A percentile compares a stretch with the other conserved stretches of the same genome.
Conservation (phyloP, 2,113 vertebrate species). For the Melospiza georgiana region DNA sequence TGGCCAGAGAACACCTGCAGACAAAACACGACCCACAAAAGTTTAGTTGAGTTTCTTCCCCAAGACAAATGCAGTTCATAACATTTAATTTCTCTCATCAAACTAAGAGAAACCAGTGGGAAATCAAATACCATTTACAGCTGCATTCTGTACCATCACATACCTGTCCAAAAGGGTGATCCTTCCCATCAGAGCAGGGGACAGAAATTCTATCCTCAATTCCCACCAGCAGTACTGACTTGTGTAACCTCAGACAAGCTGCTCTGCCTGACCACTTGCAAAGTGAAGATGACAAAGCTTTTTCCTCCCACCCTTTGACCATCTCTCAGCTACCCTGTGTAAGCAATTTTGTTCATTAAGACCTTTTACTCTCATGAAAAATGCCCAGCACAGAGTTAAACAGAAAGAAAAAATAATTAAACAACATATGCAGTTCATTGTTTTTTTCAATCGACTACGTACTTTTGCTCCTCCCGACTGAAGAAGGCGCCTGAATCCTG, state of each 20-base stretch:
- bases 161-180: not conserved
- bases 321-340: not conserved
- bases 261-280: not conserved
- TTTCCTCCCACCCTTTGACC: not conserved
- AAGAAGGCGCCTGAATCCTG: conserved; percentile 92
- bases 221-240: not conserved
- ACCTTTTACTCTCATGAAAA: not conserved
- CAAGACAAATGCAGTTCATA: not conserved
- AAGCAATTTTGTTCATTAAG: not conserved
- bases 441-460: not conserved
- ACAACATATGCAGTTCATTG: not conserved
- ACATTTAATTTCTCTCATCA: not conserved
- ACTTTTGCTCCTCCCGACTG: conserved; percentile 96
- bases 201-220: not conserved
- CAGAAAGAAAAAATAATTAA: not conserved
- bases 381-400: not conserved
- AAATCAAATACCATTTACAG: not conserved
- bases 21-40: not conserved
- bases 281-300: not conserved
- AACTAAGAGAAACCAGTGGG: not conserved
- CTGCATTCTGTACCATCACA: not conserved
- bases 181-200: not conserved
- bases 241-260: not conserved
- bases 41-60: not conserved
- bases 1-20: conserved; percentile 86